phyloP scores from a whole-genome alignment of 2,888 invertebrate genomes.

The Cepaea hortensis region DNA sequence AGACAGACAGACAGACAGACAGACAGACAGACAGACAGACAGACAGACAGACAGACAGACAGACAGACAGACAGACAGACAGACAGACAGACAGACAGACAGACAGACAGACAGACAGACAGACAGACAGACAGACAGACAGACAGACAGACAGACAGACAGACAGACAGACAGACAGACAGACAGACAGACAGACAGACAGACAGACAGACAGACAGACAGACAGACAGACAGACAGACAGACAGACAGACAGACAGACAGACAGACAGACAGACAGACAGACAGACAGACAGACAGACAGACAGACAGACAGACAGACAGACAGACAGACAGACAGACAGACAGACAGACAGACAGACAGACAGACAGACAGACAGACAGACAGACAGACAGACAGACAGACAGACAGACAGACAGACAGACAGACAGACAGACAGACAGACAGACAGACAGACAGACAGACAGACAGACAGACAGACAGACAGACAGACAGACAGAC shows the following conservation, averaged over 20 bases:
- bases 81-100: too few relatives aligned
- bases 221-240: constrained; percentile 1
- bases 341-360: constrained; percentile 19
- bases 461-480: constrained; percentile 26
- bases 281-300: constrained; percentile 19
- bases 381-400: too few relatives aligned
- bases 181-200: constrained; percentile 11
- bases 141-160: neutral
- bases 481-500: neutral
- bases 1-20: too few relatives aligned
- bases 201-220: neutral
- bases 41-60: too few relatives aligned
- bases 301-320: constrained; percentile 14
- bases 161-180: constrained; percentile 10
- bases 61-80: too few relatives aligned
- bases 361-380: neutral
- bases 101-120: too few relatives aligned
- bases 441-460: constrained; percentile 13
- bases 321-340: constrained; percentile 19
- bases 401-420: constrained; percentile 1
- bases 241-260: neutral
- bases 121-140: too few relatives aligned
- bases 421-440: constrained; percentile 18
- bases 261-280: constrained; percentile 18
- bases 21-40: too few relatives aligned